A percentile compares a stretch with the other conserved stretches of the same genome.
Conservation (phyloP, 2,797 vertebrate genomes). For the Tiaroga cobitis region DNA sequence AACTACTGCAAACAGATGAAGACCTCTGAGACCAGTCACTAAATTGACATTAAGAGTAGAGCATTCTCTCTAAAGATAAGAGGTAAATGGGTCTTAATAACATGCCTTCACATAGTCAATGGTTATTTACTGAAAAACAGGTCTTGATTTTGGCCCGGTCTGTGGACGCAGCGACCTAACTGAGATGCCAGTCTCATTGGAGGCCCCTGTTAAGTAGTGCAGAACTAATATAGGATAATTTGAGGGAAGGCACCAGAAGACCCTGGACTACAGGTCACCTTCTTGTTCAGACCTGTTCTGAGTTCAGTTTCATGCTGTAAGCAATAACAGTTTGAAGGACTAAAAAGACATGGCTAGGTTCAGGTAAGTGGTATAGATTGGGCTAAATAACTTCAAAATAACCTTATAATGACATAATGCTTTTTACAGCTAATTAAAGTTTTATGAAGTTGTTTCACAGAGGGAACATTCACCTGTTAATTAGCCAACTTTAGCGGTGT, state of each 20-base stretch:
- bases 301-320: conserved; percentile 16
- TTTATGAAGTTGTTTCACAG: conserved; percentile 11
- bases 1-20: conserved; percentile 3
- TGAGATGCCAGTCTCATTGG: conserved; percentile 46
- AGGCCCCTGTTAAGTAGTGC: conserved; percentile 60
- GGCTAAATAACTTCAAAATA: conserved; percentile 9
- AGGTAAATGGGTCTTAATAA: neutral
- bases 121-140: conserved; percentile 11
- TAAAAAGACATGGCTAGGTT: neutral
- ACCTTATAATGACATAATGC: conserved; percentile 1
- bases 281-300: conserved; percentile 29
- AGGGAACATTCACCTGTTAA: conserved; percentile 35
- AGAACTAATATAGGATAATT: conserved; percentile 59
- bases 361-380: neutral
- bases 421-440: conserved; percentile 18
- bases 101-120: neutral
- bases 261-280: conserved; percentile 19
- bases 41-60: neutral
- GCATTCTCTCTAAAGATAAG: neutral
- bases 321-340: conserved; percentile 5
- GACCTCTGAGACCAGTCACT: neutral
- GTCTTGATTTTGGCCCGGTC: conserved; percentile 27
- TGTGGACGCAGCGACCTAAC: conserved; percentile 16
- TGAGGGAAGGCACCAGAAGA: conserved; percentile 44
- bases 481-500: conserved; percentile 4